A percentile compares a stretch with the other conserved stretches of the same genome.
These are phyloP conservation scores for Didymodactylos carnosus DNA, from an alignment of 2,888 invertebrate species.

Conservation along the genomic window DNA sequence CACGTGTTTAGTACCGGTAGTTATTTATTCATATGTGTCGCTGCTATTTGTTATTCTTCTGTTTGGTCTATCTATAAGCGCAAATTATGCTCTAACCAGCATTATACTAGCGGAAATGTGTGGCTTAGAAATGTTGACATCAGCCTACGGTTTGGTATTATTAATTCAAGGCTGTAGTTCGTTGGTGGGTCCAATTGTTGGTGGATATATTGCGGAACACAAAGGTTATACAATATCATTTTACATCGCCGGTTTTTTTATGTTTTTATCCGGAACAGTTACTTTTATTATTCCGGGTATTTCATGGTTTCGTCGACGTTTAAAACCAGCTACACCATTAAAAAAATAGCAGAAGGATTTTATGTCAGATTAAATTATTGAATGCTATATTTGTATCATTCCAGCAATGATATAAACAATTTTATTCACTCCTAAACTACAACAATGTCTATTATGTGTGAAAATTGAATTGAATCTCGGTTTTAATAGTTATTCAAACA, in stretches of 20 bases:
- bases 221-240: neutral
- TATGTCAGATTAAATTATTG: too few species aligned
- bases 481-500: too few species aligned
- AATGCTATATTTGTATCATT: too few species aligned
- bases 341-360: too few species aligned
- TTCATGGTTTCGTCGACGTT: neutral
- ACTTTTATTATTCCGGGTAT: too few species aligned
- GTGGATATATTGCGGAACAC: conserved; percentile 42
- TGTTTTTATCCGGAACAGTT: neutral
- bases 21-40: conserved; percentile 18
- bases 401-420: too few species aligned
- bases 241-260: neutral
- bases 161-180: conserved; percentile 74
- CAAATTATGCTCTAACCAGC: conserved; percentile 71
- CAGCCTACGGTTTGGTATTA: conserved; percentile 66
- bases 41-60: conserved; percentile 21
- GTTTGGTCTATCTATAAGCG: conserved; percentile 71
- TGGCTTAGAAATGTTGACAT: conserved; percentile 69
- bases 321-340: too few species aligned
- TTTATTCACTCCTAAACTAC: too few species aligned
- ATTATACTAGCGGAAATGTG: conserved; percentile 72
- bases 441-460: too few species aligned
- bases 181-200: conserved; percentile 66
- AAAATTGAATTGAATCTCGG: too few species aligned
- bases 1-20: conserved; percentile 23